Conservation (phyloP, 37 sponge, comb jelly and placozoan species). For the Haliclona indistincta region DNA sequence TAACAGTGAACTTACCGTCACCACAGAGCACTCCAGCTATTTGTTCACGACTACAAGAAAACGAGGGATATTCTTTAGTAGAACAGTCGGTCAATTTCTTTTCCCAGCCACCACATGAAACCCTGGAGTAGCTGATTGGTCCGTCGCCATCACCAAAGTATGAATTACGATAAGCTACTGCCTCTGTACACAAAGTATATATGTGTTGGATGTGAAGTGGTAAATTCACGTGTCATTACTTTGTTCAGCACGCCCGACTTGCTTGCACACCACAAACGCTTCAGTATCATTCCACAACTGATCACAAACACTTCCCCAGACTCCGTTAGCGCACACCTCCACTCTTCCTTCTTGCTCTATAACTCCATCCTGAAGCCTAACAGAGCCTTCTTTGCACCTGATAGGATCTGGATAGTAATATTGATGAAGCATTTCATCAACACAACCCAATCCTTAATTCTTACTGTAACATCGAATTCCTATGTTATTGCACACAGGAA, state of each 20-base stretch:
- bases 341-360: slow-evolving; percentile 7
- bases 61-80: background rate
- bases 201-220: background rate
- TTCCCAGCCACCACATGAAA: slow-evolving; percentile 18
- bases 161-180: background rate
- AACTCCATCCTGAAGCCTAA: background rate
- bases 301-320: slow-evolving; percentile 7
- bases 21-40: slow-evolving; percentile 21
- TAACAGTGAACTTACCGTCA: background rate
- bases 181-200: slow-evolving; percentile 2
- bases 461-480: no score
- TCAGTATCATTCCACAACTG: background rate
- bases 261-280: background rate
- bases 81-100: background rate
- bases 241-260: slow-evolving; percentile 7
- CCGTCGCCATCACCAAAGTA: slow-evolving; percentile 14
- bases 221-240: background rate
- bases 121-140: slow-evolving; percentile 1
- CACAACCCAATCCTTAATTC: no score
- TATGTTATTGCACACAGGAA: no score
- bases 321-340: slow-evolving; percentile 2
- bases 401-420: background rate
- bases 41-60: background rate
- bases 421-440: no score
- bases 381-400: slow-evolving; percentile 4